Conservation (phyloP, 2,888 invertebrate species). For the Poecilus cupreus region DNA sequence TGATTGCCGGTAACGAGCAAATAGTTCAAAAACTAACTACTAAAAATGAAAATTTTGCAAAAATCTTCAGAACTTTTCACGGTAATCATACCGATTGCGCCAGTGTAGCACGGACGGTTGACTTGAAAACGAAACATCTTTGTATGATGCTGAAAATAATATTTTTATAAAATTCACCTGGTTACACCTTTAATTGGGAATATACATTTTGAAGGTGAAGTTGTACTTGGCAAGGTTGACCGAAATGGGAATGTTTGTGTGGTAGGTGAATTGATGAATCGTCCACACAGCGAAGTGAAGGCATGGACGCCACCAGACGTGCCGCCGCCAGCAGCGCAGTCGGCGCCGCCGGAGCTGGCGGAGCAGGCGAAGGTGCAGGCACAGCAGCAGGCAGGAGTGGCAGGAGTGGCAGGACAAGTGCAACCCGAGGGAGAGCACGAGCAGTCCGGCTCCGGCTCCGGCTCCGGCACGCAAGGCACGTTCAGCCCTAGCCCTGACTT, state of each 20-base stretch:
- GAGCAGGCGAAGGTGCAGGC: slow-evolving; percentile 75
- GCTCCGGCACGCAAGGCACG: slow-evolving; percentile 72
- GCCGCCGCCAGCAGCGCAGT: slow-evolving; percentile 80
- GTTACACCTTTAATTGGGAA: no score
- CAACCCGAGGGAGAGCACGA: neutral
- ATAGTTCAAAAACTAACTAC: no score
- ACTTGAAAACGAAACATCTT: no score
- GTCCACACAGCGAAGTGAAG: slow-evolving; percentile 92
- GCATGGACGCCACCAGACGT: slow-evolving; percentile 81
- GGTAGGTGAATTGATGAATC: slow-evolving; percentile 85
- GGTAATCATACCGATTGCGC: no score
- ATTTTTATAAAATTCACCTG: no score
- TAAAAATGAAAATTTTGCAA: no score
- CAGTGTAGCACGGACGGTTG: no score
- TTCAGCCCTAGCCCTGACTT: slow-evolving; percentile 65
- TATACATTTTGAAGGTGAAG: neutral
- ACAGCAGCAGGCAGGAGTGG: slow-evolving; percentile 47
- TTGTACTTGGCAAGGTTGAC: no score
- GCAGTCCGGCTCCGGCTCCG: neutral
- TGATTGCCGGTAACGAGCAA: no score
- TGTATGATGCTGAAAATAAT: no score
- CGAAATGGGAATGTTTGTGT: slow-evolving; percentile 62
- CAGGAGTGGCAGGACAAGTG: slow-evolving; percentile 52
- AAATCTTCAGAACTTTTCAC: no score
- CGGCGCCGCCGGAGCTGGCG: slow-evolving; percentile 80